Percentiles rank a stretch among this genome's conserved stretches.
Conservation (phyloP, 1,140 invertebrate genomes). For the Sitobion miscanthi region DNA sequence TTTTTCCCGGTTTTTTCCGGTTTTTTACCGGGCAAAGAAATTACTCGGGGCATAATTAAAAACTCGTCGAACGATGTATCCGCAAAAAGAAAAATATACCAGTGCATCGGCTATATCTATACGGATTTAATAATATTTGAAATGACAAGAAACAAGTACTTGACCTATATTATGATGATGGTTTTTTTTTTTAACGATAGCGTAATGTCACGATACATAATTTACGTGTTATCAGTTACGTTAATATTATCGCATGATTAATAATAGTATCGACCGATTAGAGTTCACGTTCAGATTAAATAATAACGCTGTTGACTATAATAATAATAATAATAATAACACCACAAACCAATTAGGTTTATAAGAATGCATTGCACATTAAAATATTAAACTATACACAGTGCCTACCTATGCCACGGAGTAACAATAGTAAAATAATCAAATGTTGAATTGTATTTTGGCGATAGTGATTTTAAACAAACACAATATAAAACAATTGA, state of each 20-base stretch:
- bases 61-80: background rate
- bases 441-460: background rate
- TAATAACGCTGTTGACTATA: background rate
- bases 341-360: background rate
- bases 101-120: background rate
- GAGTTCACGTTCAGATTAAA: background rate
- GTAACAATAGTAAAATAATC: background rate
- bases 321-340: no score
- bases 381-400: background rate
- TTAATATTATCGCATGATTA: background rate
- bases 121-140: background rate
- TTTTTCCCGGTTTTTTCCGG: background rate
- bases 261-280: slow-evolving; percentile 13
- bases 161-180: background rate
- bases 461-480: background rate
- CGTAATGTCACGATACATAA: background rate
- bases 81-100: background rate
- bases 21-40: background rate
- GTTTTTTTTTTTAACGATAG: background rate
- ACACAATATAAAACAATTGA: background rate
- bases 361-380: background rate
- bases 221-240: background rate
- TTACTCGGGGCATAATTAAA: background rate
- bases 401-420: no score
- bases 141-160: slow-evolving; percentile 1